Conservation (phyloP, 2,888 invertebrate species). For the Torymus aiolomorphi region DNA sequence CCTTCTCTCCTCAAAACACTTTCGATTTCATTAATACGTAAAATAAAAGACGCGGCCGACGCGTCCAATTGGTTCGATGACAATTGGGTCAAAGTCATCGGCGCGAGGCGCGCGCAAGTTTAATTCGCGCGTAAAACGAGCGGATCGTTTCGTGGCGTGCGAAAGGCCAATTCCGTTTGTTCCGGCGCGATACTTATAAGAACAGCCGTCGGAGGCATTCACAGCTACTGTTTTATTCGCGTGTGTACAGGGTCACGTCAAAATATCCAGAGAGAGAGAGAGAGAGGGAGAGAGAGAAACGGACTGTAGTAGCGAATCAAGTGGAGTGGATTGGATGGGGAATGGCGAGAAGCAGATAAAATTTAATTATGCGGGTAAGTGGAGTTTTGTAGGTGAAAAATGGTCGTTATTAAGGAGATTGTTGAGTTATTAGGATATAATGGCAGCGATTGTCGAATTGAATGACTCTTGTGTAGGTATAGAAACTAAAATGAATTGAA, state of each 20-base stretch:
- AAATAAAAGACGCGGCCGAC: slow-evolving; percentile 10
- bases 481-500: too few relatives aligned
- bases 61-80: slow-evolving; percentile 39
- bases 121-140: slow-evolving; percentile 45
- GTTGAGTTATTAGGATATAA: too few relatives aligned
- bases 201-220: background rate
- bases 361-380: background rate
- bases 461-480: background rate
- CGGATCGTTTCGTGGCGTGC: slow-evolving; percentile 18
- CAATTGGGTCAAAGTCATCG: slow-evolving; percentile 46
- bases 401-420: too few relatives aligned
- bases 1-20: background rate
- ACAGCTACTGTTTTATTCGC: slow-evolving; percentile 12
- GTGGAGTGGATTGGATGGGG: slow-evolving; percentile 1
- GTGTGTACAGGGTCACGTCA: background rate
- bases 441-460: too few relatives aligned
- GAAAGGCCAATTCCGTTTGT: slow-evolving; percentile 25
- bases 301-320: background rate
- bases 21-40: slow-evolving; percentile 35
- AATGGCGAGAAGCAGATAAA: background rate
- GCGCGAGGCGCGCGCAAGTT: background rate
- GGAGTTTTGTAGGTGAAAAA: too few relatives aligned
- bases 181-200: background rate
- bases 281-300: background rate
- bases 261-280: background rate